A percentile compares a stretch with the other conserved stretches of the same genome.
These are phyloP conservation scores for Rousettus madagascariensis DNA, from an alignment of 2,797 vertebrate species.

Conservation along the genomic window DNA sequence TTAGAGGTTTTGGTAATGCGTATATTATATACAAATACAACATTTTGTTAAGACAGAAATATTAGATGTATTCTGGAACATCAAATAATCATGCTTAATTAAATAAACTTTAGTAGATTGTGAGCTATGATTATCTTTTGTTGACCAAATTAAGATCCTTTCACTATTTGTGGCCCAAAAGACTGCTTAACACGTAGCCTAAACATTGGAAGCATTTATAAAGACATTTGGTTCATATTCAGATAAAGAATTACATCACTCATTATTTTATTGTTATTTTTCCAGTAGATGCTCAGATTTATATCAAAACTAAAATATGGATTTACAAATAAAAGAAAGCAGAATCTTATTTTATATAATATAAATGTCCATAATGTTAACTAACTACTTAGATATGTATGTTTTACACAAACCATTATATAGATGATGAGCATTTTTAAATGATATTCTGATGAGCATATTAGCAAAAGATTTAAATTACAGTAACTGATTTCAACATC, in stretches of 20 bases:
- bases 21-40: neutral
- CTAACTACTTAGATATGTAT: neutral
- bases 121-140: slow-evolving; percentile 4
- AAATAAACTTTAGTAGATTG: neutral
- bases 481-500: slow-evolving; percentile 75
- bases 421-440: slow-evolving; percentile 48
- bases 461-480: slow-evolving; percentile 73
- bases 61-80: neutral
- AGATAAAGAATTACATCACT: neutral
- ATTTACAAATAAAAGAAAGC: slow-evolving; percentile 31
- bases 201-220: neutral
- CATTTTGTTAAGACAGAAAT: slow-evolving; percentile 29
- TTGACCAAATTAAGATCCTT: neutral
- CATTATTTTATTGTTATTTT: slow-evolving; percentile 20
- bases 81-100: neutral
- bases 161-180: neutral
- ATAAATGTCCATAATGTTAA: slow-evolving; percentile 24
- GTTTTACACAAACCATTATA: neutral
- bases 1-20: neutral
- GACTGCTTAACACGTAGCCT: neutral
- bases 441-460: slow-evolving; percentile 17
- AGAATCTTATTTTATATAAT: neutral
- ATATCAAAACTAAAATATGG: slow-evolving; percentile 38
- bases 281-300: neutral
- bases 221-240: neutral